Percentiles rank a stretch among this genome's conserved stretches.
Evolutionary conservation across 1,140 invertebrate species (phyloP).

Genomic region (Thalassaphorura encarpata): DNA sequence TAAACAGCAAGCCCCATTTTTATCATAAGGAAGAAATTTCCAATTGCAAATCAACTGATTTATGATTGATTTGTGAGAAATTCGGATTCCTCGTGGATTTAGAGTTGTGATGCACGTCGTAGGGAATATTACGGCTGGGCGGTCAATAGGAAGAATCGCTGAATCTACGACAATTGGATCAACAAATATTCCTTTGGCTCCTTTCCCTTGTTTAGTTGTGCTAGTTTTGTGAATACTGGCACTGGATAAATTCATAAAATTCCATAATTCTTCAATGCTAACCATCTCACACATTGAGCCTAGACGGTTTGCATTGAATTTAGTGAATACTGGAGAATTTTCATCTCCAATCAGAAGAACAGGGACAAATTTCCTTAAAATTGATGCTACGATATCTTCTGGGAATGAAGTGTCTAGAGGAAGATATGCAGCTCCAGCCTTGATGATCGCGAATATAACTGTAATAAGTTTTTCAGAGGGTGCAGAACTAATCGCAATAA

Average conservation of each 20-base stretch:
- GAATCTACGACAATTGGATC: neutral
- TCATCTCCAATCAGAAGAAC: slow-evolving; percentile 10
- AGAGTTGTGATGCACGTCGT: slow-evolving; percentile 54
- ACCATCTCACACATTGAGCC: neutral
- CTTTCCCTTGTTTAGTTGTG: neutral
- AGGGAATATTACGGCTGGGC: slow-evolving; percentile 71
- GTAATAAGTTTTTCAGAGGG: slow-evolving; percentile 11
- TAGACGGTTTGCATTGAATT: slow-evolving; percentile 2
- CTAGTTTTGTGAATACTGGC: neutral
- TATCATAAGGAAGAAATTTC: slow-evolving; percentile 51
- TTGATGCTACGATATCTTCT: slow-evolving; percentile 47
- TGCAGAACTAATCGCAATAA: slow-evolving; percentile 13
- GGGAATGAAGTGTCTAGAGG: slow-evolving; percentile 69
- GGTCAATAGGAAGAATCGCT: neutral
- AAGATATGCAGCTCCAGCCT: slow-evolving; percentile 67
- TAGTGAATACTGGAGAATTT: neutral
- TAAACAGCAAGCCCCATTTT: neutral
- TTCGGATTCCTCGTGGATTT: slow-evolving; percentile 46
- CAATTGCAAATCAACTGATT: slow-evolving; percentile 76
- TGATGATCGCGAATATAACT: slow-evolving; percentile 48
- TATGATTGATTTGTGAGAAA: slow-evolving; percentile 64
- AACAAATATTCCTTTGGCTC: neutral
- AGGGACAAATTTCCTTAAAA: slow-evolving; percentile 5
- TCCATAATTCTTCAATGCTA: slow-evolving; percentile 12
- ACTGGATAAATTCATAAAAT: neutral